Percentiles rank a stretch among this genome's conserved stretches.
Evolutionary conservation across 1,140 invertebrate species (phyloP).

Genomic region (Triops longicaudatus): DNA sequence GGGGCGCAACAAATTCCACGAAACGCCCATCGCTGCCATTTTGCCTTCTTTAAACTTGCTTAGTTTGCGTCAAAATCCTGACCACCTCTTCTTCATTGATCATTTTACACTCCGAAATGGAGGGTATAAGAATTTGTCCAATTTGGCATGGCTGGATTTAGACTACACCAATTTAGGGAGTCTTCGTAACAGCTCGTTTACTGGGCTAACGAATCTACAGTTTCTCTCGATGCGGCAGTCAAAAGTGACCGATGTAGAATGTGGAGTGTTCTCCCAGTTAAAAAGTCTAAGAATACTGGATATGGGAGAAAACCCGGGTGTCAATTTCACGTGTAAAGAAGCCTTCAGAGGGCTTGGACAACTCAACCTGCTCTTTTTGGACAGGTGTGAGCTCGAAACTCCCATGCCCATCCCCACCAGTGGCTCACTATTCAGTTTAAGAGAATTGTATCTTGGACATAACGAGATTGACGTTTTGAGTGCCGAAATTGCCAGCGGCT

Average conservation of each 20-base stretch:
- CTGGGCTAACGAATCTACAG: not conserved
- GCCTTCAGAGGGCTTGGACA: conserved; percentile 19
- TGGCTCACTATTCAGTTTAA: conserved; percentile 18
- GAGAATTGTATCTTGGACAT: conserved; percentile 19
- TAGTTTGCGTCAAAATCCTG: conserved; percentile 27
- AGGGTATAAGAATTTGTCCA: conserved; percentile 2
- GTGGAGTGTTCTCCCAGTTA: conserved; percentile 16
- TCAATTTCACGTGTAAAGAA: not conserved
- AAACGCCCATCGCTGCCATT: conserved; percentile 19
- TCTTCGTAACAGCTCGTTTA: conserved; percentile 17
- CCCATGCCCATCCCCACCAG: not conserved
- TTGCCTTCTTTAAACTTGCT: conserved; percentile 21
- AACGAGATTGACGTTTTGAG: conserved; percentile 23
- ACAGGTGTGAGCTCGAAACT: conserved; percentile 19
- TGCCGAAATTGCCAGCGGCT: not conserved
- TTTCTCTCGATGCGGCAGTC: conserved; percentile 19
- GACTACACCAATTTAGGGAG: conserved; percentile 23
- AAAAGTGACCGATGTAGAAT: conserved; percentile 13
- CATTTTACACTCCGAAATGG: conserved; percentile 1
- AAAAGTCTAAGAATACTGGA: conserved; percentile 20
- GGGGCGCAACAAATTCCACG: conserved; percentile 25
- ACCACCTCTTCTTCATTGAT: conserved; percentile 13
- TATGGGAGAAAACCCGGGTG: conserved; percentile 18
- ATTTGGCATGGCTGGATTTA: conserved; percentile 27
- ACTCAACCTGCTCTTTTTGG: conserved; percentile 20